These are phyloP conservation scores for Homarus americanus DNA, from an alignment of 1,140 invertebrate species.

Conservation along the genomic window DNA sequence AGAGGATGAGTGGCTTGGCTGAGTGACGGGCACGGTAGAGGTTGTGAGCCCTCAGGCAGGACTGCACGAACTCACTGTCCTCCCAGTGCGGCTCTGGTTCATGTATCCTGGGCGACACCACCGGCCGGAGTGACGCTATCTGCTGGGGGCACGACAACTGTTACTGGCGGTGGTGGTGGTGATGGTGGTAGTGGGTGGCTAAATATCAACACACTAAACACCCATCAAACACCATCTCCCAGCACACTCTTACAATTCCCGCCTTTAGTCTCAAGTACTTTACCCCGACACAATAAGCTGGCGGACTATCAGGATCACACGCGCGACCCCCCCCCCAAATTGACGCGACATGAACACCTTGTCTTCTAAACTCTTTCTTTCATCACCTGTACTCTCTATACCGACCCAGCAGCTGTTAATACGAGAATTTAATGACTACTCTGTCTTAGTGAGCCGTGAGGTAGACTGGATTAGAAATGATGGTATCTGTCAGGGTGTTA, in stretches of 20 bases:
- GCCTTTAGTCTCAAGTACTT: neutral
- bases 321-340: too few species aligned
- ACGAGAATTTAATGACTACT: too few species aligned
- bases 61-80: conserved; percentile 81
- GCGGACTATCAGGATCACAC: too few species aligned
- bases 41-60: conserved; percentile 86
- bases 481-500: too few species aligned
- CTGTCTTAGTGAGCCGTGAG: too few species aligned
- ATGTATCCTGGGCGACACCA: conserved; percentile 14
- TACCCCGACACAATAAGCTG: too few species aligned
- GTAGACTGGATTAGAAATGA: too few species aligned
- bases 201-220: neutral
- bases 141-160: neutral
- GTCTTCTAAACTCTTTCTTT: too few species aligned
- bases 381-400: too few species aligned
- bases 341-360: too few species aligned
- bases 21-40: conserved; percentile 87
- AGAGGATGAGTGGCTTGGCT: conserved; percentile 84
- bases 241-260: neutral
- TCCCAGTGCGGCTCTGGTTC: conserved; percentile 48
- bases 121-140: conserved; percentile 53
- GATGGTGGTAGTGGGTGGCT: too few species aligned
- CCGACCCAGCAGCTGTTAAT: too few species aligned
- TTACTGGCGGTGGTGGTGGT: neutral
- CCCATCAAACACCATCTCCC: neutral